These are phyloP conservation scores for Goniozus legneri DNA, from an alignment of 1,140 invertebrate genomes.

Conservation along the genomic window DNA sequence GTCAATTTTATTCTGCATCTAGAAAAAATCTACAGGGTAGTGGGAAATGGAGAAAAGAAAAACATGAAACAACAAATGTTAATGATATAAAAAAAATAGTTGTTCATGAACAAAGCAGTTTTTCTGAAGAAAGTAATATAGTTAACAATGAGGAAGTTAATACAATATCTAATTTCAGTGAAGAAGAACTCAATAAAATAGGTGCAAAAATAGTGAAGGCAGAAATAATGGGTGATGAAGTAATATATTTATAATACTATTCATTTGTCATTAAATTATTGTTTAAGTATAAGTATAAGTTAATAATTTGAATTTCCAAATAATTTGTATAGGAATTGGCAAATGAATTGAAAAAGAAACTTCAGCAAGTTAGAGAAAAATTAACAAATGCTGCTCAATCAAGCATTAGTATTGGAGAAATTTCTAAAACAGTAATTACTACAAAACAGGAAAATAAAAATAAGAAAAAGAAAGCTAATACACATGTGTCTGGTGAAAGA, in stretches of 20 bases:
- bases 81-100: background rate
- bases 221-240: slow-evolving; percentile 80
- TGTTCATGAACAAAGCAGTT: background rate
- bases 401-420: slow-evolving; percentile 36
- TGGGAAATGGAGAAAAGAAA: background rate
- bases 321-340: slow-evolving; percentile 59
- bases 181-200: slow-evolving; percentile 84
- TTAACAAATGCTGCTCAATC: slow-evolving; percentile 30
- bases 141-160: slow-evolving; percentile 38
- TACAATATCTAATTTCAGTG: too few species aligned
- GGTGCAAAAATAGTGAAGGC: slow-evolving; percentile 87
- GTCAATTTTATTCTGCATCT: background rate
- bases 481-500: slow-evolving; percentile 71
- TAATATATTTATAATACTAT: slow-evolving; percentile 24
- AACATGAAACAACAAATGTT: slow-evolving; percentile 16
- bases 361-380: slow-evolving; percentile 67
- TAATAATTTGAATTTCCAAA: slow-evolving; percentile 5
- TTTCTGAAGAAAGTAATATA: slow-evolving; percentile 10
- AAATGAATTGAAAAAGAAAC: slow-evolving; percentile 68
- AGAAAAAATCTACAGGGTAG: background rate
- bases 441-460: slow-evolving; percentile 45
- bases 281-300: background rate
- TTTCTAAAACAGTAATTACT: too few species aligned
- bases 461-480: slow-evolving; percentile 64
- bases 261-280: background rate